These are phyloP conservation scores for Schrankia costaestrigalis DNA, from an alignment of 2,888 invertebrate genomes.

Conservation along the genomic window DNA sequence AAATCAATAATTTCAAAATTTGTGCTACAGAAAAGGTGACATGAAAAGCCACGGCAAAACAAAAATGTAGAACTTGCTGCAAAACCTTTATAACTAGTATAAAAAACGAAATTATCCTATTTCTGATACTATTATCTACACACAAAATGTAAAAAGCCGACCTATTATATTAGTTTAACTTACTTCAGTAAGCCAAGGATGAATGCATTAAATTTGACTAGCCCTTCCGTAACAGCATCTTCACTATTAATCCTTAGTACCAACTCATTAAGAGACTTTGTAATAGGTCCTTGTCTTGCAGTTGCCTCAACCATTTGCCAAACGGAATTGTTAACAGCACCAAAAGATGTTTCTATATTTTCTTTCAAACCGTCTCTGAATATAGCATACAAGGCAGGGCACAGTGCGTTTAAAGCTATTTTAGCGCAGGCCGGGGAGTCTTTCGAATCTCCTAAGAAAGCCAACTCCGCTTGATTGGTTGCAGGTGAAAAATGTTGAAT, in stretches of 20 bases:
- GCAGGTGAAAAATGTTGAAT: conserved; percentile 86
- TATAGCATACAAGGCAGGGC: conserved; percentile 91
- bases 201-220: conserved; percentile 94
- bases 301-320: conserved; percentile 95
- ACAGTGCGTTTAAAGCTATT: conserved; percentile 87
- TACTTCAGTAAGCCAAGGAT: conserved; percentile 92
- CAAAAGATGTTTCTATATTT: conserved; percentile 90
- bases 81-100: too few relatives aligned
- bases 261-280: conserved; percentile 90
- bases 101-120: too few relatives aligned
- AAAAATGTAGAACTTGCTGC: too few relatives aligned
- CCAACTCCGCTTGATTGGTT: conserved; percentile 82
- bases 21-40: too few relatives aligned
- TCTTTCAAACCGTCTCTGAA: conserved; percentile 92
- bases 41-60: too few relatives aligned
- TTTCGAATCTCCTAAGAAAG: conserved; percentile 80
- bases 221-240: conserved; percentile 89
- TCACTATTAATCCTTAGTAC: conserved; percentile 91
- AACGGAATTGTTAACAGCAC: conserved; percentile 91
- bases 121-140: neutral
- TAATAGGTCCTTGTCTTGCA: conserved; percentile 91
- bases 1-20: too few relatives aligned
- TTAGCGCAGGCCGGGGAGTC: conserved; percentile 85
- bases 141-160: neutral
- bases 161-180: conserved; percentile 46